Base-by-base conservation (phyloP, 2,113 vertebrate genomes). In the Mungos mungo region DNA sequence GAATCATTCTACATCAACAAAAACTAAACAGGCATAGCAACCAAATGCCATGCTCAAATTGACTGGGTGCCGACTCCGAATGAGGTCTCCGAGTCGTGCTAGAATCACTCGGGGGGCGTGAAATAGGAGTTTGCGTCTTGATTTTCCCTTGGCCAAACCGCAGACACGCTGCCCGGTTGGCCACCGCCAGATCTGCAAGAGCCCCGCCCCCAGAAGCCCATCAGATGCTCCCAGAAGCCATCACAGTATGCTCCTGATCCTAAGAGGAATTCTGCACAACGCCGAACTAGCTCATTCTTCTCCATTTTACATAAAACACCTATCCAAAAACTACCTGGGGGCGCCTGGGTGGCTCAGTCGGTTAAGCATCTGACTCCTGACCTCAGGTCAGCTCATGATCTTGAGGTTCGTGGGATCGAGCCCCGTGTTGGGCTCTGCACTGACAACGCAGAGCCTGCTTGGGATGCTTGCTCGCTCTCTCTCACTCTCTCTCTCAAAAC, bases 1-100 rank as follows among this genome's bases (percentile, higher is more conserved):
- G 35, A 13, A 7, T 31, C 10, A 19, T 69, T 25, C 31, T 18
- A 69, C 50, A 81, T 52, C 11, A 81, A 54, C 1, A 12, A 18
- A 45, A 47, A 52, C 14, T 1, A 13, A 69, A 77, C n/a, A 38
- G 1, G 5, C 23, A 14, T 1, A 38, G 29, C 18, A 7, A 54
- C 13, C 15, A 1, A 35, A 27, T 0, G 7, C 7, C 11, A 13
- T 3, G 7, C 23, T 65, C 68, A 35, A 4, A 21, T 27, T 16
- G 5, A 54, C 0, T 11, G 65, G 25, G 27, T 25, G 41, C 41
- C 79, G 63, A 76, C 38, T 7, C 3, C 15, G 31, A 90, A 47
- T 31, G 47, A 65, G 41, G 38, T 65, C 47, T 88, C 9, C 65
- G 1, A 21, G 18, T 0, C 25, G 2, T 1, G 27, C 77, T 21